Evolutionary conservation across 2,113 vertebrate species (phyloP).

Genomic region (Alosa alosa): DNA sequence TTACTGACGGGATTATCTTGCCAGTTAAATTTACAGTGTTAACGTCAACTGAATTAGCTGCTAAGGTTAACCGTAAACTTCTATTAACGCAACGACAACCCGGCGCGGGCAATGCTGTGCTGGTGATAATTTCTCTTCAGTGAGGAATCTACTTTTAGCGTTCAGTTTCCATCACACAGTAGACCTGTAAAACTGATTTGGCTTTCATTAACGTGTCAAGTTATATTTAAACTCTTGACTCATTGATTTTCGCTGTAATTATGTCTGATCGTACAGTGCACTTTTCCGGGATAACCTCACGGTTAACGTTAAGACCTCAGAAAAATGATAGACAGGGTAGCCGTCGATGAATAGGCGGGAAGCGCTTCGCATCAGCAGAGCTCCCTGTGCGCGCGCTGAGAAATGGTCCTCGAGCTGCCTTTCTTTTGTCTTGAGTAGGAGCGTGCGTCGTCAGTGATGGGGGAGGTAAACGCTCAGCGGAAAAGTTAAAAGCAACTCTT

Average conservation of each 20-base stretch:
- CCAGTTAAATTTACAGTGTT: not conserved
- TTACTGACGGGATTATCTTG: not conserved
- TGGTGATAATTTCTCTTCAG: no score
- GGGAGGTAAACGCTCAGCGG: not conserved
- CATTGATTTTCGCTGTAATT: not conserved
- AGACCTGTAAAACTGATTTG: not conserved
- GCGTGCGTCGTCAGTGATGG: conserved; percentile 31
- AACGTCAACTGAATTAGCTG: not conserved
- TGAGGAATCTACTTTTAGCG: no score
- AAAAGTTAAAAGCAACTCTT: not conserved
- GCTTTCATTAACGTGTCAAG: not conserved
- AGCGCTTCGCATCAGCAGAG: conserved; percentile 36
- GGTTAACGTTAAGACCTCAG: not conserved
- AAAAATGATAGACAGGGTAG: not conserved
- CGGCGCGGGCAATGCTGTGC: no score
- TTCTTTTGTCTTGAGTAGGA: conserved; percentile 45
- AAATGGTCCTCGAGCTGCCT: conserved; percentile 15
- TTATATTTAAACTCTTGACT: not conserved
- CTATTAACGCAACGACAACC: not conserved
- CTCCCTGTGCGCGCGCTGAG: conserved; percentile 24
- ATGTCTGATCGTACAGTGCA: not conserved
- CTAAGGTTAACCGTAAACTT: not conserved
- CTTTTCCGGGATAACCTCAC: not conserved
- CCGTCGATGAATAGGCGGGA: conserved; percentile 45
- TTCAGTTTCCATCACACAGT: no score